Base-by-base conservation (phyloP, 2,888 invertebrate genomes). In the Mythimna ferrago region DNA sequence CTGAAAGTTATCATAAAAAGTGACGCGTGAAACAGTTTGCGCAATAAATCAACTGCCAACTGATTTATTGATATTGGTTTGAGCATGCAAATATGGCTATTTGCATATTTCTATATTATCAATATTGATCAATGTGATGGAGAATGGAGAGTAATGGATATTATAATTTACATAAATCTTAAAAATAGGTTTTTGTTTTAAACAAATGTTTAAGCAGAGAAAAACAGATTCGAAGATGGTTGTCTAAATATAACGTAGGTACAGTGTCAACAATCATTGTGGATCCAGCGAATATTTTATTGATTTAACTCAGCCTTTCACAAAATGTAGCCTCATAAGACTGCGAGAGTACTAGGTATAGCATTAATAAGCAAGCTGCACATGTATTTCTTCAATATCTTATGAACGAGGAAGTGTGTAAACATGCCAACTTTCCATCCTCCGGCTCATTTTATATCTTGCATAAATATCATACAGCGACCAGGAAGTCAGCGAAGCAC, bases 401-500 rank as follows among this genome's bases (percentile, higher is more conserved):
- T 19, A 19, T 38, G 53, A 19, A 1, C 62, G n/a, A 38, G 79
- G 53, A 79, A 54, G 53, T 61, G 48, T 11, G 57, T 38, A 21
- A 58, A 63, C 44, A 58, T 35, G 16, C 4, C 11, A 26, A 48
- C 58, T 64, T 35, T 54, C 48, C 32, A 51, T 56, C 32, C 32
- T 73, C 9, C 9, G 32, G 41, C 41, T 51, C 2, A 80, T 48
- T 72, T 11, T 53, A 53, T 19, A 54, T 19, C 26, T 56, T 26
- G 26, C 72, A 16, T 72, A 60, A 58, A 58, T 41, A 38, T 79
- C 21, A 35, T n/a, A n/a, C 19, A 35, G 44, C 11, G 32, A 79
- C 51, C 67, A 83, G 83, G 73, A 83, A 68, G 44, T 68, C 48
- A 61, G 53, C 83, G 35, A 48, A 54, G 66, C 41, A 19, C 19